Evolutionary conservation across 2,113 vertebrate species (phyloP), one percentile per base, ranked within the genome.

Genomic region (Hippoglossus stenolepis): DNA sequence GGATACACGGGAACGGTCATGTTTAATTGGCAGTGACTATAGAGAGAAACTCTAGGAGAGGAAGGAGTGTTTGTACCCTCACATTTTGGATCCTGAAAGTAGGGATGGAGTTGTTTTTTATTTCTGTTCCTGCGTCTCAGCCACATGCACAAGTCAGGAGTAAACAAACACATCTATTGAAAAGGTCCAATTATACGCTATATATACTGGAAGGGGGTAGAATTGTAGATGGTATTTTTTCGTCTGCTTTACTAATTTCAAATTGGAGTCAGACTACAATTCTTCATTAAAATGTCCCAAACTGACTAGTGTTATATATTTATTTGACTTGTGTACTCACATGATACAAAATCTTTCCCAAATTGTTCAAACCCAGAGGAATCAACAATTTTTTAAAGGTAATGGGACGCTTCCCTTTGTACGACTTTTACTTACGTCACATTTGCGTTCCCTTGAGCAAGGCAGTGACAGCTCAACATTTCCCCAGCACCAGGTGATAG

Each of bases 21-120:
- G 65, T 77, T 76, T 81, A 81, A 86, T 81, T 79, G 87, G 75
- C 75, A 70, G 74, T 35, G 74, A 81, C 73, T 26, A 54, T 7
- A 62, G 59, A 24, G 18, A 58, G 65, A 68, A 43, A 43, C 40
- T 43, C 40, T 43, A 11, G 40, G 47, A 51, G 47, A 51, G 47
- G 47, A 51, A 9, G 17, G 6, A 20, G 8, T 54, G 64, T 58
- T 68, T 43, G n/a, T 54, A 57, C 21, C 21, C 59, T 31, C 21
- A 28, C 38, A 35, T 45, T 40, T 7, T 43, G 2, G 17, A 51
- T 65, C 24, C 53, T 63, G 17, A 66, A 72, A 72, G 18, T n/a
- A 14, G 10, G 31, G 35, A 80, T 18, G 17, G 53, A 56, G 49
- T 57, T 63, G 65, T 11, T 43, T 74, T 67, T 68, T 21, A n/a